These are phyloP conservation scores for Phyllostomus hastatus DNA, from an alignment of 2,113 vertebrate species.

Conservation along the genomic window DNA sequence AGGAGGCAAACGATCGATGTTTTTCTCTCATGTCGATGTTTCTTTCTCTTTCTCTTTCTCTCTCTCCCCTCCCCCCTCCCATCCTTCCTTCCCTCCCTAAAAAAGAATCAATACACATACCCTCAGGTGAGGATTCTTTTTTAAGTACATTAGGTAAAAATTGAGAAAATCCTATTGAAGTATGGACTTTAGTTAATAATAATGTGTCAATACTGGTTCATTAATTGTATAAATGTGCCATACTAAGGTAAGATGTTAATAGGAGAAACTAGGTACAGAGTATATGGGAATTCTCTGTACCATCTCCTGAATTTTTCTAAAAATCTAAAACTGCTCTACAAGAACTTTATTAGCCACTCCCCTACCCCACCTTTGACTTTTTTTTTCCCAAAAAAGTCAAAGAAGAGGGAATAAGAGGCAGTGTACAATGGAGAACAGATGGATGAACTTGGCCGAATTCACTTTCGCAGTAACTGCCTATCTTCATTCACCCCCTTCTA, in stretches of 20 bases:
- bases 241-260: neutral
- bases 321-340: neutral
- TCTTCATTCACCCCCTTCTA: rapidly evolving
- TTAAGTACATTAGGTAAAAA: neutral
- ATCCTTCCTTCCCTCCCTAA: no score
- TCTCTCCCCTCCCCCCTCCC: no score
- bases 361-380: no score
- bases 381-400: neutral
- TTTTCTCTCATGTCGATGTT: no score
- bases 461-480: neutral
- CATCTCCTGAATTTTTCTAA: neutral
- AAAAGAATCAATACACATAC: no score
- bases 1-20: no score
- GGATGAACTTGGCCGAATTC: neutral
- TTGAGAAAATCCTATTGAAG: neutral
- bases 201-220: neutral
- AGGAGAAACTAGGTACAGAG: neutral
- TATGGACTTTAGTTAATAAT: neutral
- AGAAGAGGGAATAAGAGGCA: neutral
- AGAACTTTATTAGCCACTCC: neutral
- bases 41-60: no score
- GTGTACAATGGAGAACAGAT: neutral
- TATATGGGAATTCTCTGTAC: neutral
- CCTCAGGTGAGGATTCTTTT: no score
- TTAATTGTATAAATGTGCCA: neutral